phyloP scores from a whole-genome alignment of 2,888 invertebrate genomes.

The Malacosoma neustria region DNA sequence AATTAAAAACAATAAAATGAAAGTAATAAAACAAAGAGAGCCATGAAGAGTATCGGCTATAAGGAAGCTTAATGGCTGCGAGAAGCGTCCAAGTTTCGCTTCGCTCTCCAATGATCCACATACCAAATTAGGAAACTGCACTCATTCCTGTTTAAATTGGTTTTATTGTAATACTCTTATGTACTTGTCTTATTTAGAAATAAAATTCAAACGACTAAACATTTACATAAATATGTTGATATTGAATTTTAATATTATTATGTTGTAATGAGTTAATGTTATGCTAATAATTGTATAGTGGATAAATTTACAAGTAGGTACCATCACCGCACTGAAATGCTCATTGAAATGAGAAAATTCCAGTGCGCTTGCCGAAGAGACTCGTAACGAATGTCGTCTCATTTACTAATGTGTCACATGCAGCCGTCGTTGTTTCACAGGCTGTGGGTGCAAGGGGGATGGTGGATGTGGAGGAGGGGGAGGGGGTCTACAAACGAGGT shows the following conservation, averaged over 20 bases:
- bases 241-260: too few species aligned
- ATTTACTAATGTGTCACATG: constrained; percentile 76
- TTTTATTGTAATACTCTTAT: background rate
- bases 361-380: constrained; percentile 52
- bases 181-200: background rate
- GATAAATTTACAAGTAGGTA: too few species aligned
- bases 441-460: constrained; percentile 17
- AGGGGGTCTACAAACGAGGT: constrained; percentile 13
- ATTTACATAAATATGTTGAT: too few species aligned
- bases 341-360: constrained; percentile 59
- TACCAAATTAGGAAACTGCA: constrained; percentile 20
- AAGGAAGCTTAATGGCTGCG: constrained; percentile 66
- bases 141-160: background rate
- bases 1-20: constrained; percentile 74
- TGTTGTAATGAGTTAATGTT: too few species aligned
- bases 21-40: constrained; percentile 70
- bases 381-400: constrained; percentile 74
- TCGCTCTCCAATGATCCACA: constrained; percentile 19
- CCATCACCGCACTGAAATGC: too few species aligned
- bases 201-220: background rate
- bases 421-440: constrained; percentile 70
- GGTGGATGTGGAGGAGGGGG: constrained; percentile 18
- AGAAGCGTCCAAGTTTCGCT: constrained; percentile 42
- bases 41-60: constrained; percentile 61
- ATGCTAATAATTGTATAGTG: too few species aligned